Evolutionary conservation across 2,797 vertebrate species (phyloP), one percentile per base, ranked within the genome.

Genomic region (Chromobotia macracanthus): DNA sequence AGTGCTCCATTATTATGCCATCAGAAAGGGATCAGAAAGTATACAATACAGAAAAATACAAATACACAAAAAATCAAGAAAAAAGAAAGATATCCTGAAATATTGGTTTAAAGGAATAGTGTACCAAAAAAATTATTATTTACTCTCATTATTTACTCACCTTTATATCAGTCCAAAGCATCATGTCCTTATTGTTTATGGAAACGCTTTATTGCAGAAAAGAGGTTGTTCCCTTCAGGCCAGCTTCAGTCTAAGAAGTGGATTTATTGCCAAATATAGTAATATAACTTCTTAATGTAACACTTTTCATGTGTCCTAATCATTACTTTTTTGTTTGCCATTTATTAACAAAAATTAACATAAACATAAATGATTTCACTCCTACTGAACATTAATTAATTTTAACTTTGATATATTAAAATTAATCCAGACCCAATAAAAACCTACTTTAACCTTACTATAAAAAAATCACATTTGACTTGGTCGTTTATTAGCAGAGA

Each of bases 1-100:
- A 50, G 18, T 55, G 31, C 56, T 53, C n/a, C 3, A 7, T 60
- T 12, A 63, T 80, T 19, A 71, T 65, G 31, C 46, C 69, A 48
- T 69, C 23, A 66, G 61, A n/a, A 65, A 41, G n/a, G n/a, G n/a
- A n/a, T n/a, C n/a, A n/a, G n/a, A n/a, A n/a, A n/a, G n/a, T n/a
- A n/a, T n/a, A n/a, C n/a, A n/a, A n/a, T n/a, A n/a, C n/a, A n/a
- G n/a, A n/a, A n/a, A n/a, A n/a, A n/a, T n/a, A n/a, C n/a, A n/a
- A n/a, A n/a, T n/a, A n/a, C n/a, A n/a, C n/a, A n/a, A n/a, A n/a
- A n/a, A n/a, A n/a, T n/a, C n/a, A n/a, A n/a, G n/a, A n/a, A n/a
- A n/a, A n/a, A n/a, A n/a, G n/a, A n/a, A n/a, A n/a, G n/a, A 19
- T n/a, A n/a, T n/a, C n/a, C n/a, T n/a, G n/a, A 55, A 31, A 67